Conservation (phyloP, 2,888 invertebrate genomes). For the Cremastobaeus sp. region DNA sequence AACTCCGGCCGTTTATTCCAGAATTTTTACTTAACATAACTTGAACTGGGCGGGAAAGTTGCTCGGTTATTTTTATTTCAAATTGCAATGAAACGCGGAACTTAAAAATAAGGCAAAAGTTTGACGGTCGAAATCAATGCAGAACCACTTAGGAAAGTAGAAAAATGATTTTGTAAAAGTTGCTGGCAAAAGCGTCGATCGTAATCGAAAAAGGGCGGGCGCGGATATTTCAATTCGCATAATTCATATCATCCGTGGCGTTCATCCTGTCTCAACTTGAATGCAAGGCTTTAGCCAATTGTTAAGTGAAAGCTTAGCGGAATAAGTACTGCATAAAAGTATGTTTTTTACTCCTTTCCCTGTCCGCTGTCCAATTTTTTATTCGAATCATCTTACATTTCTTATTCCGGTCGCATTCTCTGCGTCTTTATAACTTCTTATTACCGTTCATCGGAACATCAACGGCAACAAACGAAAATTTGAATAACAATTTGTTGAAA, state of each 20-base stretch:
- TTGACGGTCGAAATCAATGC: constrained; percentile 26
- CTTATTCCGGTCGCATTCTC: too few species aligned
- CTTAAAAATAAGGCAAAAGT: constrained; percentile 6
- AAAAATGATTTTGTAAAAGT: constrained; percentile 30
- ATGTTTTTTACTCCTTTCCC: too few species aligned
- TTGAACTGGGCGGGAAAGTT: constrained; percentile 29
- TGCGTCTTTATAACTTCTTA: too few species aligned
- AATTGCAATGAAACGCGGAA: constrained; percentile 5
- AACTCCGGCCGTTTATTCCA: too few species aligned
- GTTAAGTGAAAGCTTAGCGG: constrained; percentile 42
- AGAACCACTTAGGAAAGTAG: constrained; percentile 28
- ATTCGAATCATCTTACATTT: too few species aligned
- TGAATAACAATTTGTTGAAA: too few species aligned
- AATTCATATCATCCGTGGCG: constrained; percentile 37
- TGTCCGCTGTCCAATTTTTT: too few species aligned
- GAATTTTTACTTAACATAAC: background rate
- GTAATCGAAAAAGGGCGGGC: background rate
- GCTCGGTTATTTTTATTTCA: constrained; percentile 29
- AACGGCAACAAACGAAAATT: too few species aligned
- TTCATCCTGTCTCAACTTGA: constrained; percentile 2
- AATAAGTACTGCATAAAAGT: constrained; percentile 48
- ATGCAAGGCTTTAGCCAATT: constrained; percentile 4
- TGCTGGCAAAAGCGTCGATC: constrained; percentile 8
- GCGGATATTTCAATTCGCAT: constrained; percentile 30
- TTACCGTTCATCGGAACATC: too few species aligned